phyloP scores from a whole-genome alignment of 2,888 invertebrate genomes.

The Cabera pusaria region DNA sequence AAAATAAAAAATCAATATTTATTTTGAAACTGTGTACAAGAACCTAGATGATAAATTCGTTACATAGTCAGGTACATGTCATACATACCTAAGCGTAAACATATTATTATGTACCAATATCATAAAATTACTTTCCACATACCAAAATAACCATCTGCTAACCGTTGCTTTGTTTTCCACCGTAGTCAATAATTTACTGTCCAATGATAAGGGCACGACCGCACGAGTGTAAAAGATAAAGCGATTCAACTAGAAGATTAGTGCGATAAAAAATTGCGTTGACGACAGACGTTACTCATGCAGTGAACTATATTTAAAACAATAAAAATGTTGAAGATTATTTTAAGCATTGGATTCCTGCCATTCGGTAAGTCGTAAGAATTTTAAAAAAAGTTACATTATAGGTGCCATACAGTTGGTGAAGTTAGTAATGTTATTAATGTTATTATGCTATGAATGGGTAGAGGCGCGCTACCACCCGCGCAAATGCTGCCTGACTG shows the following conservation, averaged over 20 bases:
- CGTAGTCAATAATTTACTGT: constrained; percentile 62
- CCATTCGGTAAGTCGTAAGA: constrained; percentile 67
- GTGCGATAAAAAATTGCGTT: constrained; percentile 56
- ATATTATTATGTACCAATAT: too few species aligned
- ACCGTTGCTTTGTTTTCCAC: constrained; percentile 55
- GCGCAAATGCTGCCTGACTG: constrained; percentile 42
- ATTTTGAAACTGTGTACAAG: too few species aligned
- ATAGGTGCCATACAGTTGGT: too few species aligned
- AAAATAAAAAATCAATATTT: too few species aligned
- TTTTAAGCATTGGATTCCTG: constrained; percentile 49
- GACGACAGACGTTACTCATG: constrained; percentile 38
- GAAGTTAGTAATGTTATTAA: too few species aligned
- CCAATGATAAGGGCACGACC: constrained; percentile 54
- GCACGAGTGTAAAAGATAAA: constrained; percentile 56
- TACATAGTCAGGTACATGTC: too few species aligned
- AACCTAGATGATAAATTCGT: too few species aligned
- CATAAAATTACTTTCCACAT: too few species aligned
- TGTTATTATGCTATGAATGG: constrained; percentile 51
- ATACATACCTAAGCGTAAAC: too few species aligned
- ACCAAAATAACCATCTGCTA: too few species aligned
- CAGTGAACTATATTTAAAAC: constrained; percentile 38
- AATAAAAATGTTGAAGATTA: constrained; percentile 53
- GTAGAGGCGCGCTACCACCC: constrained; percentile 44
- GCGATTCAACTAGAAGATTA: constrained; percentile 55
- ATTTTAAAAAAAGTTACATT: too few species aligned